Evolutionary conservation across 2,113 vertebrate species (phyloP), one percentile per base, ranked within the genome.

Genomic region (Geococcyx californianus): DNA sequence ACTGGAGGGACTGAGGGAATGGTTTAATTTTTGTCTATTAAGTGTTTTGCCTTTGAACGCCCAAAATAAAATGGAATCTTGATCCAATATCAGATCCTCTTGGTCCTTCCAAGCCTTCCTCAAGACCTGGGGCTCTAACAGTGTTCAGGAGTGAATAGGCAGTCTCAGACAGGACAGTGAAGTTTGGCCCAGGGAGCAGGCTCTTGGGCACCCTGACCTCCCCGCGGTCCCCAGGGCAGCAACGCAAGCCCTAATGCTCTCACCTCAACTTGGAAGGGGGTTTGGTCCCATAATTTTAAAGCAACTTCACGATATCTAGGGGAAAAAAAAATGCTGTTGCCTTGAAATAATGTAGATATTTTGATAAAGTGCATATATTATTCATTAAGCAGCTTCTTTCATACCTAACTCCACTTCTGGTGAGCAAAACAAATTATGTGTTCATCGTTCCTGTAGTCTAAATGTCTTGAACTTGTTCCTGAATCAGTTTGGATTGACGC

Each of bases 161-260:
- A 7, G 40, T 18, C 45, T 34, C 66, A 7, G 45, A 47, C 24
- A 45, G n/a, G 45, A 18, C 25, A 7, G 25, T 18, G n/a, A 28
- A 9, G 17, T 13, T 26, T 8, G 38, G 38, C 21, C 33, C 23
- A 12, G 55, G 33, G 31, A 20, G 25, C 45, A 17, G 33, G 23
- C 11, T n/a, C 28, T 11, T 3, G 31, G 45, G 62, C 24, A 4
- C 23, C 51, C 25, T 28, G 51, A 52, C 21, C 47, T 17, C 45
- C 45, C 18, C 10, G 33, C 45, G 3, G 17, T 33, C 47, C 64
- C 45, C 42, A 14, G 56, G 54, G 33, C 4, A 20, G 45, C 0
- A 6, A 8, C n/a, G 8, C 13, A 4, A 21, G 8, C 69, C 8
- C 38, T 7, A 13, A 36, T 2, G 1, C 28, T 14, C 55, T 9